Conservation (phyloP, 2,888 invertebrate genomes). For the Pachliopta kotzebuea region DNA sequence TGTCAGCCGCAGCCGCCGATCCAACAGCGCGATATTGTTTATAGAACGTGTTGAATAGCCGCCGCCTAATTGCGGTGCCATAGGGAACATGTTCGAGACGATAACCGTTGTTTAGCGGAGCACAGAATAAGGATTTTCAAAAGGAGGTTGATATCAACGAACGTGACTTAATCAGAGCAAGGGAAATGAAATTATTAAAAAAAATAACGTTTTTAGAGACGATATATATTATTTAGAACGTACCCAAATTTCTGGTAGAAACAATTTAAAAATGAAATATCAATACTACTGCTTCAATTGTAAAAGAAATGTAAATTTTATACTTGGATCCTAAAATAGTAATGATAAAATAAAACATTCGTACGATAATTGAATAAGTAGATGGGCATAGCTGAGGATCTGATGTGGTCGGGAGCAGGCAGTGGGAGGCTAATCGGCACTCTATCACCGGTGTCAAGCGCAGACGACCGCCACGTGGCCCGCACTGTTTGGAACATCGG, state of each 20-base stretch:
- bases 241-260: no score
- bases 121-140: constrained; percentile 9
- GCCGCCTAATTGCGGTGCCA: constrained; percentile 27
- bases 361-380: constrained; percentile 3
- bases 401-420: constrained; percentile 42
- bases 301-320: no score
- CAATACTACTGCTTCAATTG: no score
- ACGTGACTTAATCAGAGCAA: constrained; percentile 3
- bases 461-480: constrained; percentile 45
- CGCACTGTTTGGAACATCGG: constrained; percentile 12
- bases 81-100: constrained; percentile 26
- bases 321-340: no score
- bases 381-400: constrained; percentile 9
- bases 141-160: constrained; percentile 13
- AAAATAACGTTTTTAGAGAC: background rate
- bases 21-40: constrained; percentile 38
- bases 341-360: no score
- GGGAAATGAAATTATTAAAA: background rate
- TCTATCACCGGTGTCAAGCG: constrained; percentile 60
- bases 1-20: constrained; percentile 58
- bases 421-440: constrained; percentile 64
- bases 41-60: constrained; percentile 28
- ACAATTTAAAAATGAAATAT: no score
- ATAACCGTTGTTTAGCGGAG: constrained; percentile 16
- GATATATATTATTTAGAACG: no score